phyloP scores from a whole-genome alignment of 2,888 invertebrate genomes.

The Lepidocyrtoides sp. region DNA sequence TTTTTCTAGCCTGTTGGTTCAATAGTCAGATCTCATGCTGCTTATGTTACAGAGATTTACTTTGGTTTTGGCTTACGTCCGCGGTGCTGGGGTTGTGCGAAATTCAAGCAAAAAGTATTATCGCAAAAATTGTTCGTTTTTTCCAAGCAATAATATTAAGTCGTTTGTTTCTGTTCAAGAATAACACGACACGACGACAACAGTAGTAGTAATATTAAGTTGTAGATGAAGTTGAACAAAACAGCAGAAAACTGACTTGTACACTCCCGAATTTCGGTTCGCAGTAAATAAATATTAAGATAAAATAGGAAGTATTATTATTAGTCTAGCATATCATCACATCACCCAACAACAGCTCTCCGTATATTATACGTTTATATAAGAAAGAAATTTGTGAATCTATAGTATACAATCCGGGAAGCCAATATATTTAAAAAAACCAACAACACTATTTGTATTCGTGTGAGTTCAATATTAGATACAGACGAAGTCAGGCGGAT shows the following conservation, averaged over 20 bases:
- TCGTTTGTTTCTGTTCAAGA: slow-evolving; percentile 46
- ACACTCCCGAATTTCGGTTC: slow-evolving; percentile 30
- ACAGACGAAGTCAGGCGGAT: not conserved
- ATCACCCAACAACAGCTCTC: not conserved
- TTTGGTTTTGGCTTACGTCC: slow-evolving; percentile 21
- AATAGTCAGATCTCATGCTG: slow-evolving; percentile 12
- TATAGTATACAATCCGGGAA: too few species aligned
- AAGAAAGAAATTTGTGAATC: not conserved
- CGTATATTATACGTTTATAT: too few species aligned
- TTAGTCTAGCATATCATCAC: slow-evolving; percentile 41
- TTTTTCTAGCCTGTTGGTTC: slow-evolving; percentile 29
- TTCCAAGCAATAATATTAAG: slow-evolving; percentile 53
- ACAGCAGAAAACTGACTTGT: slow-evolving; percentile 2
- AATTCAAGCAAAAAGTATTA: slow-evolving; percentile 42
- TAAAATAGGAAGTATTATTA: slow-evolving; percentile 47
- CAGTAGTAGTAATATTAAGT: not conserved
- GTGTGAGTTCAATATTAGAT: not conserved
- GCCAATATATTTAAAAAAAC: not conserved
- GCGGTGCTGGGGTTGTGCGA: not conserved
- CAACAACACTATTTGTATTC: not conserved
- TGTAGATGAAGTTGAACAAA: not conserved
- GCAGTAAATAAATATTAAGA: slow-evolving; percentile 70
- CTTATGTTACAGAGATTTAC: slow-evolving; percentile 26
- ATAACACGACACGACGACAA: slow-evolving; percentile 49
- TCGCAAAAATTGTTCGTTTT: slow-evolving; percentile 45